These are phyloP conservation scores for Sus scrofa DNA, from an alignment of 2,113 vertebrate species.

Conservation along the genomic window T2T-Sscrofa CM000820.6:50638501-50639000, in stretches of 20 bases:
- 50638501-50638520: neutral
- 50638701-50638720: neutral
- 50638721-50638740: rapidly evolving
- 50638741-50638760: neutral
- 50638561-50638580: neutral
- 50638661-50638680: neutral
- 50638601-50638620: neutral
- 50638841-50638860: neutral
- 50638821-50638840: neutral
- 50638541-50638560: neutral
- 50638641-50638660: too few species aligned
- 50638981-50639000: neutral
- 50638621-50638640: neutral
- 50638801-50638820: neutral
- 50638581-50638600: neutral
- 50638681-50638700: neutral
- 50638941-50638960: neutral
- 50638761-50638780: neutral
- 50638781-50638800: neutral
- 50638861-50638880: neutral
- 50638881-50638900: too few species aligned
- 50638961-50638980: neutral
- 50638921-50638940: neutral
- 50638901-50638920: neutral
- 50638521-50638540: neutral